Percentiles rank a stretch among this genome's conserved stretches.
phyloP scores from a whole-genome alignment of 92 coral and sea anemone species.

The Diadumene lineata region DNA sequence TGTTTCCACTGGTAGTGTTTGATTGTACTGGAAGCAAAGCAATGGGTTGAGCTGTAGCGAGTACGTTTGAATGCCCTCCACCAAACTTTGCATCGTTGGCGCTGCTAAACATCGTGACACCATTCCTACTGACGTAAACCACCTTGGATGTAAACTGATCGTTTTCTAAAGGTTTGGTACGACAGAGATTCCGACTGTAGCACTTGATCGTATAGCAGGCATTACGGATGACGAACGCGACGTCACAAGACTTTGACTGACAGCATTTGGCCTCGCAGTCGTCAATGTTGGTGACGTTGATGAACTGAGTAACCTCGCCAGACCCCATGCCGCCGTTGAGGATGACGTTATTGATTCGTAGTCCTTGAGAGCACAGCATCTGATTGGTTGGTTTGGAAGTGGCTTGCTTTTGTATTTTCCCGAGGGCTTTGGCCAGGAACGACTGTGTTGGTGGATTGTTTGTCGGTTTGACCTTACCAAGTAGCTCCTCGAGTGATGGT shows the following conservation, averaged over 20 bases:
- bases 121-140: conserved; percentile 70
- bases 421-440: conserved; percentile 48
- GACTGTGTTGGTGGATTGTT: conserved; percentile 61
- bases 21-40: neutral
- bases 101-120: conserved; percentile 62
- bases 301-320: conserved; percentile 86
- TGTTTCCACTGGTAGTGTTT: neutral
- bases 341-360: conserved; percentile 72
- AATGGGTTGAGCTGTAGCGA: conserved; percentile 10
- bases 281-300: conserved; percentile 55
- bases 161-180: conserved; percentile 74
- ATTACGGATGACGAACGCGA: conserved; percentile 80
- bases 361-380: conserved; percentile 74
- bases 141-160: conserved; percentile 64
- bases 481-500: conserved; percentile 80
- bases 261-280: conserved; percentile 85
- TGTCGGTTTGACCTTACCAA: conserved; percentile 69
- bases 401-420: conserved; percentile 44
- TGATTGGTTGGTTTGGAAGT: neutral
- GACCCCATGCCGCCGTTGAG: conserved; percentile 95
- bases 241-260: conserved; percentile 57
- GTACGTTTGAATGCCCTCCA: conserved; percentile 21
- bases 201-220: conserved; percentile 81
- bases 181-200: conserved; percentile 83
- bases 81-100: conserved; percentile 71